These are phyloP conservation scores for Myiopsitta monachus DNA, from an alignment of 2,113 vertebrate species.

Conservation along the genomic window DNA sequence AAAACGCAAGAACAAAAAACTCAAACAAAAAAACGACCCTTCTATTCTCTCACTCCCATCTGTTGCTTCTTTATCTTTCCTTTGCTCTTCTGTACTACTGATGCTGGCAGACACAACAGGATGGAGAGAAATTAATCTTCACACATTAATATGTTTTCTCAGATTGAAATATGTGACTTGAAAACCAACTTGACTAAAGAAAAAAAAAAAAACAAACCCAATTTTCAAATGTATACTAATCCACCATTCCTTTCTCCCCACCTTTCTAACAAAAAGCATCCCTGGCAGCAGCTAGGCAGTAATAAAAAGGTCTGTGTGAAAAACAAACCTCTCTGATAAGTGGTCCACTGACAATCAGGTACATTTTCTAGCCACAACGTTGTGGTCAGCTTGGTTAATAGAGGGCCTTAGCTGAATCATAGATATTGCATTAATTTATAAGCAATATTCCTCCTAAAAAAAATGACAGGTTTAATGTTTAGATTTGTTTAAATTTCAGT, in stretches of 20 bases:
- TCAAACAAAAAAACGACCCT: not conserved
- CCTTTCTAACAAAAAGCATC: not conserved
- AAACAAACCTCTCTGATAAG: not conserved
- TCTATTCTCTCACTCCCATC: not conserved
- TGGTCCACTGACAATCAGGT: not conserved
- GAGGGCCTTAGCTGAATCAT: fast-evolving
- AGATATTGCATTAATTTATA: not conserved
- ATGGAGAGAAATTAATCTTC: conserved; percentile 52
- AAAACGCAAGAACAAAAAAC: not conserved
- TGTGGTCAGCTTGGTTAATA: not conserved
- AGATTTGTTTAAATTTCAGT: not conserved
- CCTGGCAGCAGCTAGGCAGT: not conserved
- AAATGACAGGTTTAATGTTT: not conserved
- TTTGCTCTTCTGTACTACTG: not conserved
- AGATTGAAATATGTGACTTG: conserved; percentile 21
- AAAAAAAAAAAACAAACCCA: too few relatives aligned
- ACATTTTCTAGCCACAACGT: not conserved
- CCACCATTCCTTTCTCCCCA: not conserved
- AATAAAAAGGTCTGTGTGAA: not conserved
- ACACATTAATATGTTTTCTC: conserved; percentile 34
- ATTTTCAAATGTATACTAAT: conserved; percentile 10
- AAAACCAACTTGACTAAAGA: not conserved
- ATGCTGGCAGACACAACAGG: conserved; percentile 1
- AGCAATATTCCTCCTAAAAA: not conserved
- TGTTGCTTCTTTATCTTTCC: conserved; percentile 23